A percentile compares a stretch with the other conserved stretches of the same genome.
Conservation (phyloP, 2,113 vertebrate species). For the Pelusios castaneus region DNA sequence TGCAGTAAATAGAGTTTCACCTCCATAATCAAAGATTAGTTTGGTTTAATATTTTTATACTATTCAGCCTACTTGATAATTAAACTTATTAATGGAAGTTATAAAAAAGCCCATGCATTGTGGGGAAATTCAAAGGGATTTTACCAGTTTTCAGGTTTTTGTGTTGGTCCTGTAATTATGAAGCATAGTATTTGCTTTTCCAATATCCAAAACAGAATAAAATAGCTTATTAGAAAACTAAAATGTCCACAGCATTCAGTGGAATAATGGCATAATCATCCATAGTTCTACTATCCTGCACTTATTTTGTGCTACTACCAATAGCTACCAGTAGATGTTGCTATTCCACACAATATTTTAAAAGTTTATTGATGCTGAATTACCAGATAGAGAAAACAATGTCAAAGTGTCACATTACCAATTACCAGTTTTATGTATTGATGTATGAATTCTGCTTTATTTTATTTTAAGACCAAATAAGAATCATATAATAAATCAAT, state of each 20-base stretch:
- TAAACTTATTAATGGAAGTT: not conserved
- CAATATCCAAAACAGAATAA: not conserved
- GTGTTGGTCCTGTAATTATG: not conserved
- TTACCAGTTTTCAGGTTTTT: not conserved
- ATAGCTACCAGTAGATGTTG: slow-evolving; percentile 71
- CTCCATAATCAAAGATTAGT: not conserved
- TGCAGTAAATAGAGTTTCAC: not conserved
- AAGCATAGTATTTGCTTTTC: not conserved
- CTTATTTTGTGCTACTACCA: not conserved
- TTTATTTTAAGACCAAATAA: not conserved
- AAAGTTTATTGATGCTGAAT: not conserved
- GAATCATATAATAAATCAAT: not conserved
- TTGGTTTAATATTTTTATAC: not conserved
- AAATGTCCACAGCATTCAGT: not conserved
- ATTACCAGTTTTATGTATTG: not conserved
- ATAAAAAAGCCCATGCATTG: not conserved
- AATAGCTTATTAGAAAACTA: not conserved
- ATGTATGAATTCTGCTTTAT: not conserved
- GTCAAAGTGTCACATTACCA: too few species aligned
- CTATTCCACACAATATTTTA: slow-evolving; percentile 37
- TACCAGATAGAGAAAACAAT: not conserved
- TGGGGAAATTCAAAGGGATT: not conserved
- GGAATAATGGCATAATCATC: not conserved
- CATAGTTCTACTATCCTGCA: not conserved
- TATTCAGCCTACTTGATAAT: not conserved